phyloP scores from a whole-genome alignment of 2,888 invertebrate species.

The Clanis bilineata region DNA sequence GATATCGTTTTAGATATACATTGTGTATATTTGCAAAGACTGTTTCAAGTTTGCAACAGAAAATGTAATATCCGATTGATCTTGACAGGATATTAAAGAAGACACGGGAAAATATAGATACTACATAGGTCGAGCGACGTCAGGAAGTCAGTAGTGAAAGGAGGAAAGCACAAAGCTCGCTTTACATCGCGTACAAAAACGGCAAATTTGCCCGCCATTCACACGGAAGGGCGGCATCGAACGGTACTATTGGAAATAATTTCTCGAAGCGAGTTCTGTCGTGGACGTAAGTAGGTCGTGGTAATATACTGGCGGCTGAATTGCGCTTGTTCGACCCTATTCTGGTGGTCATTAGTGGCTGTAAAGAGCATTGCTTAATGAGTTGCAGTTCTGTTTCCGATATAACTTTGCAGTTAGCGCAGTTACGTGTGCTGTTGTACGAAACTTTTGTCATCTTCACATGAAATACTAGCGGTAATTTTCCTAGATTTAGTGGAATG shows the following conservation, averaged over 20 bases:
- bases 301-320: slow-evolving; percentile 47
- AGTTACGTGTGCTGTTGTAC: background rate
- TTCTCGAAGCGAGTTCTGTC: slow-evolving; percentile 58
- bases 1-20: background rate
- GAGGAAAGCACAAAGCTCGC: slow-evolving; percentile 42
- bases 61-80: slow-evolving; percentile 9
- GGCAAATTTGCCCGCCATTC: slow-evolving; percentile 61
- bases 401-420: background rate
- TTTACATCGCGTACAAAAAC: slow-evolving; percentile 45
- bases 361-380: slow-evolving; percentile 10
- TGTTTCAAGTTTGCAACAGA: background rate
- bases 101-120: slow-evolving; percentile 5
- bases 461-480: too few species aligned
- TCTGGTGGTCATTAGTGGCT: slow-evolving; percentile 14
- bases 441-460: background rate
- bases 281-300: slow-evolving; percentile 67
- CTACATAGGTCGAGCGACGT: slow-evolving; percentile 19
- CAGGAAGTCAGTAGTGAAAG: slow-evolving; percentile 41
- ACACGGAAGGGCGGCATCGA: slow-evolving; percentile 48
- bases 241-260: slow-evolving; percentile 63
- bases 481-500: too few species aligned
- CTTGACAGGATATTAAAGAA: slow-evolving; percentile 7
- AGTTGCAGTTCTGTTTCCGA: slow-evolving; percentile 5
- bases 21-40: background rate
- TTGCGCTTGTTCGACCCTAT: slow-evolving; percentile 22